Conservation (phyloP, 2,797 vertebrate species). For the Hypotaenidia okinawae region DNA sequence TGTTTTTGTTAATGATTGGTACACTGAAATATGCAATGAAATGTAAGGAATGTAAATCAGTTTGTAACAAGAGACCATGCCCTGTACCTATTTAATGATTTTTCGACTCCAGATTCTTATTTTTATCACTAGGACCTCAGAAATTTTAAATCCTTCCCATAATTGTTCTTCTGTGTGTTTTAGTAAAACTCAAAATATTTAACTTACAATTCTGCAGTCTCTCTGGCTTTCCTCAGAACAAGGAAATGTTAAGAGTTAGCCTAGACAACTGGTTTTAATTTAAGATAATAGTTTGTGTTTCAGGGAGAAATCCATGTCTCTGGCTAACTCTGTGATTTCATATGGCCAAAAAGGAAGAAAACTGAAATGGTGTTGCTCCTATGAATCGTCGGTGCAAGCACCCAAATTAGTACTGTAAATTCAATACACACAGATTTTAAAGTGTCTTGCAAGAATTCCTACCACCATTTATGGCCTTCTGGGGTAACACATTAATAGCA, state of each 20-base stretch:
- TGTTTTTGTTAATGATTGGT: background rate
- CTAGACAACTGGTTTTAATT: slow-evolving; percentile 47
- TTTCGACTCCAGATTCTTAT: background rate
- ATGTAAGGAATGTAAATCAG: background rate
- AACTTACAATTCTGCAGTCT: background rate
- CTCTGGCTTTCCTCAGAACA: slow-evolving; percentile 3
- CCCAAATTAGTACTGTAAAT: slow-evolving; percentile 58
- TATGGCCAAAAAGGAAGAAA: slow-evolving; percentile 24
- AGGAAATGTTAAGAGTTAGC: background rate
- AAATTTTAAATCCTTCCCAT: background rate
- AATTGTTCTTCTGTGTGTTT: background rate
- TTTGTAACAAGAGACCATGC: background rate
- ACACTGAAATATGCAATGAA: background rate
- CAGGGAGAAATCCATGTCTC: slow-evolving; percentile 9
- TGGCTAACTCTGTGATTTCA: slow-evolving; percentile 12
- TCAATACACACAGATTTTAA: slow-evolving; percentile 20
- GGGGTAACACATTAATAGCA: background rate
- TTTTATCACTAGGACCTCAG: background rate
- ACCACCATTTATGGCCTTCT: slow-evolving; percentile 37
- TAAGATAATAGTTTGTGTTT: slow-evolving; percentile 30
- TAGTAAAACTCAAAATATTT: slow-evolving; percentile 12
- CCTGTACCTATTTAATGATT: background rate
- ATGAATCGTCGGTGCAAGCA: slow-evolving; percentile 37
- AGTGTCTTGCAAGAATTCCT: background rate
- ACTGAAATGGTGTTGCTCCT: background rate